Evolutionary conservation across 2,888 invertebrate species (phyloP), one percentile per base, ranked within the genome.

Genomic region (Drosophila neonasuta): DNA sequence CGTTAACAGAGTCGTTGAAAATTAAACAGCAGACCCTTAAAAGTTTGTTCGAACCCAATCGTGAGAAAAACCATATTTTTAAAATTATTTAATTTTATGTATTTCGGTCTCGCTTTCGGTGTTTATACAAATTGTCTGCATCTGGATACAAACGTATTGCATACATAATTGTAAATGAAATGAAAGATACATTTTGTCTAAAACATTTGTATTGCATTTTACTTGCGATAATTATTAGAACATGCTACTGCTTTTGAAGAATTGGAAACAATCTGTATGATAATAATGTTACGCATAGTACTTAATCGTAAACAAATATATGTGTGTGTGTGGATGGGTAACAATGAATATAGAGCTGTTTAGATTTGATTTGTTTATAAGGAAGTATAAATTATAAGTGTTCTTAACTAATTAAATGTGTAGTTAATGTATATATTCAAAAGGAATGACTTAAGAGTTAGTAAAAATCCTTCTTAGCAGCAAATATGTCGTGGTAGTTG

Each of bases 391-490:
- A 66, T 70, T 69, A 65, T 49, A 79, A 64, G 50, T 63, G 77
- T 49, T 64, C 80, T 87, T 85, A 87, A 87, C 83, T 86, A 73
- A 81, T 76, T 63, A 55, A 46, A 56, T 67, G 55, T 48, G 50
- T 60, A 51, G 52, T 34, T 60, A 39, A 32, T 70, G 44, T 71
- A 29, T 68, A 45, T 74, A 82, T 64, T 73, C 66, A 86, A 87
- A 84, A 88, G 88, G 82, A 82, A 82, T 82, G 82, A 82, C 87
- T 82, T 88, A 88, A 88, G 79, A 82, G 88, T 86, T 86, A 83
- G 84, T 83, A 67, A 80, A 88, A 86, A 72, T 86, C 50, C 75
- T 67, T 68, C 76, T 80, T 88, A 88, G 87, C 79, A 80, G 71
- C 86, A 68, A 72, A 54, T 74, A 60, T 66, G 50, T 59, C 73